A percentile compares a stretch with the other conserved stretches of the same genome.
phyloP scores from a whole-genome alignment of 1,140 invertebrate genomes.

The Venturia canescens region DNA sequence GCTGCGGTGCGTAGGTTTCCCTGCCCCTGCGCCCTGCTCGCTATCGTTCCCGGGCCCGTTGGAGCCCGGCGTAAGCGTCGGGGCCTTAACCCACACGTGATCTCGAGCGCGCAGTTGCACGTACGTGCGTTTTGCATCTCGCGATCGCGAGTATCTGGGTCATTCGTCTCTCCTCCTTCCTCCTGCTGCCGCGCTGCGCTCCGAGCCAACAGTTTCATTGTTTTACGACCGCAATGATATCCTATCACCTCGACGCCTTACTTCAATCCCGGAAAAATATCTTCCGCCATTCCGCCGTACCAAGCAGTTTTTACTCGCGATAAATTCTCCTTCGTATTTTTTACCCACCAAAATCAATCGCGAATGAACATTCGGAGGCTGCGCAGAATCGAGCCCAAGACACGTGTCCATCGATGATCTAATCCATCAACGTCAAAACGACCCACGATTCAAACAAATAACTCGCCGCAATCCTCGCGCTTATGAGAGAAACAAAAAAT shows the following conservation, averaged over 20 bases:
- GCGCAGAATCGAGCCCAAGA: not conserved
- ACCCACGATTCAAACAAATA: conserved; percentile 55
- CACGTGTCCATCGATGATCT: conserved; percentile 10
- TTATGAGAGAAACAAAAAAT: not conserved
- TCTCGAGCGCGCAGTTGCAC: not conserved
- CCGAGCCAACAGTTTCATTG: not conserved
- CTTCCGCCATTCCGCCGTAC: too few relatives aligned
- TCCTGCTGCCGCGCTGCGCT: not conserved
- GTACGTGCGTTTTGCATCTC: not conserved
- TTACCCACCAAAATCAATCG: too few relatives aligned
- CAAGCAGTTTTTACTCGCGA: too few relatives aligned
- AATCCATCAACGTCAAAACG: not conserved
- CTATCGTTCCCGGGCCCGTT: not conserved
- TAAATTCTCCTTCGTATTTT: too few relatives aligned
- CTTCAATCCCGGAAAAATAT: too few relatives aligned
- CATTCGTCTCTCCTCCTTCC: not conserved
- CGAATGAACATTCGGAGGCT: too few relatives aligned
- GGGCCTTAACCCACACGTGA: conserved; percentile 12
- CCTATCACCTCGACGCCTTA: too few relatives aligned
- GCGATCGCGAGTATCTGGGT: not conserved
- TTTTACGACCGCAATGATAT: too few relatives aligned
- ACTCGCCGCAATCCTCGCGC: conserved; percentile 51
- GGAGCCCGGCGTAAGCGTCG: not conserved
- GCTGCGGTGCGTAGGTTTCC: not conserved
- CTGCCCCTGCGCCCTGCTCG: not conserved